phyloP scores from a whole-genome alignment of 2,888 invertebrate genomes.

The Teinopalpus imperialis region DNA sequence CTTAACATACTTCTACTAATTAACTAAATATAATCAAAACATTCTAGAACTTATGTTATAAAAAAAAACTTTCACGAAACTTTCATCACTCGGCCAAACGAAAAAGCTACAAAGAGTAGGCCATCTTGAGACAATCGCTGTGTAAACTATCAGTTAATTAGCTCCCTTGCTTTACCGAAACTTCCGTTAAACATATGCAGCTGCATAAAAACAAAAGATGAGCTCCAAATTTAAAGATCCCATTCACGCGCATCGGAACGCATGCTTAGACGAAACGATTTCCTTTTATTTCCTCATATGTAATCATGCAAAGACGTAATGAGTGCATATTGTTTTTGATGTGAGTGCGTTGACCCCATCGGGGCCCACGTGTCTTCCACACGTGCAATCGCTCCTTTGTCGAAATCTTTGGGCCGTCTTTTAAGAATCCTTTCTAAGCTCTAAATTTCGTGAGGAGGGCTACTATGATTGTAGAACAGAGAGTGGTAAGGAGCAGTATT shows the following conservation, averaged over 20 bases:
- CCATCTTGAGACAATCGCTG: too few relatives aligned
- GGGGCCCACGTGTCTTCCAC: constrained; percentile 61
- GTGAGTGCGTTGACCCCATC: constrained; percentile 52
- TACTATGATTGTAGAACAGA: constrained; percentile 39
- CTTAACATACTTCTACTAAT: too few relatives aligned
- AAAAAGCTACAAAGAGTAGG: too few relatives aligned
- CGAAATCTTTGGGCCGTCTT: constrained; percentile 61
- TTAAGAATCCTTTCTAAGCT: constrained; percentile 56
- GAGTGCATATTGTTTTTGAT: constrained; percentile 60
- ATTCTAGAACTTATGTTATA: too few relatives aligned
- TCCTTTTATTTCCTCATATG: constrained; percentile 35
- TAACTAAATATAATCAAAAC: background rate
- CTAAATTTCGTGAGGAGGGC: constrained; percentile 62
- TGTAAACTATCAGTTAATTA: background rate
- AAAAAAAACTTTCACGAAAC: too few relatives aligned
- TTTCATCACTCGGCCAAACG: too few relatives aligned
- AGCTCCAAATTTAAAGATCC: constrained; percentile 34
- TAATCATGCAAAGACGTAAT: constrained; percentile 44
- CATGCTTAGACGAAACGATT: constrained; percentile 29
- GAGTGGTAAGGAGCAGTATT: constrained; percentile 34
- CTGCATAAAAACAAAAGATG: constrained; percentile 59
- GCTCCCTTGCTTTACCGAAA: constrained; percentile 32
- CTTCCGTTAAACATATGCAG: constrained; percentile 45
- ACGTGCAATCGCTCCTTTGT: constrained; percentile 65
- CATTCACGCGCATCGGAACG: constrained; percentile 25